Conservation (phyloP, 2,888 invertebrate species). For the Bugulina stolonifera region DNA sequence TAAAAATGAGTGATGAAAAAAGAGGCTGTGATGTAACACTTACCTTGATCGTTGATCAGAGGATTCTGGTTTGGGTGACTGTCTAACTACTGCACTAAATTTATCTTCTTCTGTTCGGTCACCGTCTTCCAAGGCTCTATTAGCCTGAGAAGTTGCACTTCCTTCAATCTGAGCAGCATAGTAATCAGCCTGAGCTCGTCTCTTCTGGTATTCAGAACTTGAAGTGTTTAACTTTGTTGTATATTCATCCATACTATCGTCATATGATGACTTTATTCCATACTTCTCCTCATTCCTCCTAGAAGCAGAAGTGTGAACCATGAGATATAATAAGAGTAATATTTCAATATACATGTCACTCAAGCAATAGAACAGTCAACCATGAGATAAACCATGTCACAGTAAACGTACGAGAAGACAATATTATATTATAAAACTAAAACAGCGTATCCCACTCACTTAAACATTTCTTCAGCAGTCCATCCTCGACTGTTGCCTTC, state of each 20-base stretch:
- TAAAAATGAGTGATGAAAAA: too few relatives aligned
- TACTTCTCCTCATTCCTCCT: neutral
- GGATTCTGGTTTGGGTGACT: neutral
- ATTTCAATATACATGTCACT: too few relatives aligned
- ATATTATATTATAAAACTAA: too few relatives aligned
- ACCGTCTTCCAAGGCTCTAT: neutral
- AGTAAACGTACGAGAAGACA: too few relatives aligned
- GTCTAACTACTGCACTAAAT: neutral
- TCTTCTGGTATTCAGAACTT: neutral
- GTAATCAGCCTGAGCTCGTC: neutral
- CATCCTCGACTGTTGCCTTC: neutral
- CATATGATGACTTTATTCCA: neutral
- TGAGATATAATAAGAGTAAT: neutral
- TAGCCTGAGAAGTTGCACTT: neutral
- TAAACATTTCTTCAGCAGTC: neutral
- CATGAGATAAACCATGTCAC: too few relatives aligned
- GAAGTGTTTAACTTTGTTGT: neutral
- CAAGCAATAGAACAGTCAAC: too few relatives aligned
- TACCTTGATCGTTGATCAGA: too few relatives aligned
- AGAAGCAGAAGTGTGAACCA: neutral
- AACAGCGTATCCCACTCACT: neutral
- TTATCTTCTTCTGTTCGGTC: neutral
- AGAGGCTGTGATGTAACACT: too few relatives aligned
- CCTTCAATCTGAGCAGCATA: neutral
- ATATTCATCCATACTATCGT: neutral